These are phyloP conservation scores for Lucilia sericata DNA, from an alignment of 1,140 invertebrate genomes.

Conservation along the genomic window DNA sequence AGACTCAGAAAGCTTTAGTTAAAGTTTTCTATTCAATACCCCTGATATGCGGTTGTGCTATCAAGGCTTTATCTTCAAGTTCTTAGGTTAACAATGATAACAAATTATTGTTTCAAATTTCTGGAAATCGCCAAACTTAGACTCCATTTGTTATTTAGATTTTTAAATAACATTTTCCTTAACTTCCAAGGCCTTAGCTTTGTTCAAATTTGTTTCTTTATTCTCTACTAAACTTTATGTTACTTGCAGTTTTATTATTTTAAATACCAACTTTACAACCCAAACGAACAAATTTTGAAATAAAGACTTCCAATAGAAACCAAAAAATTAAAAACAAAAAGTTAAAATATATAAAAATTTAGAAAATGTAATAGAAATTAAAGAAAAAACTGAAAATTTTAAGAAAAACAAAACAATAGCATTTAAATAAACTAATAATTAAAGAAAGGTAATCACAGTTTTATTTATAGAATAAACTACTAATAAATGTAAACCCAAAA, in stretches of 20 bases:
- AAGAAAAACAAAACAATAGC: conserved; percentile 23
- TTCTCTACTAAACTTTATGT: neutral
- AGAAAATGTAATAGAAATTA: neutral
- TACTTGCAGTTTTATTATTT: neutral
- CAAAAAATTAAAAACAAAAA: neutral
- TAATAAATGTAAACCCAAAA: neutral
- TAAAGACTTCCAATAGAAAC: conserved; percentile 34
- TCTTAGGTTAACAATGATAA: no score
- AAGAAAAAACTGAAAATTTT: conserved; percentile 3
- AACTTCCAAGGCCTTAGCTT: neutral
- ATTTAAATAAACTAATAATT: neutral
- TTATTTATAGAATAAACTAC: neutral
- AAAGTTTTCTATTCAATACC: no score
- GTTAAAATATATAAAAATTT: conserved; percentile 11
- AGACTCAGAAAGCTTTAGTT: no score
- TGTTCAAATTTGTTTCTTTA: neutral
- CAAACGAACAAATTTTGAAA: conserved; percentile 41
- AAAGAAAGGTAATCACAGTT: neutral
- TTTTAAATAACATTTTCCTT: no score
- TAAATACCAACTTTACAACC: neutral
- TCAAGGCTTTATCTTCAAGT: no score
- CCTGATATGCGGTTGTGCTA: no score
- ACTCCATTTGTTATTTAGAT: no score
- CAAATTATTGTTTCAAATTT: no score
- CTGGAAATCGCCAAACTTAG: no score